Percentiles rank a stretch among this genome's conserved stretches.
Conservation (phyloP, 2,888 invertebrate genomes). For the Hyposoter dolosus region DNA sequence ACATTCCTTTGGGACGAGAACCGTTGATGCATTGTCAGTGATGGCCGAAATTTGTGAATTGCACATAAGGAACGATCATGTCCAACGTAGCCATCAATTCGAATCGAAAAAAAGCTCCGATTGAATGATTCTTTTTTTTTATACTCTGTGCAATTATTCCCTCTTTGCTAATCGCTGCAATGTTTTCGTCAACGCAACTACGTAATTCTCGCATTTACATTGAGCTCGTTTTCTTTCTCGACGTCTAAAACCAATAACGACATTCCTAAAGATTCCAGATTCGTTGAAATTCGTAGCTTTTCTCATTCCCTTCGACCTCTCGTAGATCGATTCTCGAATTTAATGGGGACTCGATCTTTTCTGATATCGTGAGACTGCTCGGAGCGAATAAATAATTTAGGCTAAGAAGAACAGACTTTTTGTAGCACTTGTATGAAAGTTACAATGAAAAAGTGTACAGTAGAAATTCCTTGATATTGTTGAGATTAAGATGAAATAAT, state of each 20-base stretch:
- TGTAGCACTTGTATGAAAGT: constrained; percentile 66
- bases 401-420: constrained; percentile 48
- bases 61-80: background rate
- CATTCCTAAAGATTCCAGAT: constrained; percentile 66
- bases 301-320: constrained; percentile 30
- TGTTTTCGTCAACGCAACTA: background rate
- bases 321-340: constrained; percentile 7
- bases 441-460: constrained; percentile 64
- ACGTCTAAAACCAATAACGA: constrained; percentile 51
- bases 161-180: background rate
- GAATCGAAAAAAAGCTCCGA: background rate
- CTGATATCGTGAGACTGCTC: constrained; percentile 40
- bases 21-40: background rate
- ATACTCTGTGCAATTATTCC: background rate
- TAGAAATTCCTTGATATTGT: constrained; percentile 53
- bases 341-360: background rate
- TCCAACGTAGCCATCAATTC: constrained; percentile 19
- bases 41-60: constrained; percentile 7
- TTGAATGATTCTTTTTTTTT: background rate
- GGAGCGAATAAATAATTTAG: constrained; percentile 37
- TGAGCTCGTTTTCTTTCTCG: constrained; percentile 27
- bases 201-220: constrained; percentile 48
- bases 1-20: constrained; percentile 19
- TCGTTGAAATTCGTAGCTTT: constrained; percentile 28
- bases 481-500: constrained; percentile 19